phyloP scores from a whole-genome alignment of 23 tunicate genomes.

The Trididemnum nubilum region DNA sequence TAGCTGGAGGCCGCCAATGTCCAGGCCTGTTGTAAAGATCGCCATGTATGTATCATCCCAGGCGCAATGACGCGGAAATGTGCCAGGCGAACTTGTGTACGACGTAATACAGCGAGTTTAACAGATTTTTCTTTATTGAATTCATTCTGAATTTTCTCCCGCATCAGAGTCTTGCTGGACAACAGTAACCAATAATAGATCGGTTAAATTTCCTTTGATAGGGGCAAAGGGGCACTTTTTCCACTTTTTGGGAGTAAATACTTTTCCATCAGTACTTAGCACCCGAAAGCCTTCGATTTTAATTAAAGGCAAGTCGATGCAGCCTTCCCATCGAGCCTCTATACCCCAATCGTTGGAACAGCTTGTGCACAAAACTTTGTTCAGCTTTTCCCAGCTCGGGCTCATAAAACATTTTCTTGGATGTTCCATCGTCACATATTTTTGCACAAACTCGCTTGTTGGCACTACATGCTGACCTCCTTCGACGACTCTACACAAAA shows the following conservation, averaged over 20 bases:
- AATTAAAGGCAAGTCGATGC: constrained; percentile 28
- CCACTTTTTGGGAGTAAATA: constrained; percentile 20
- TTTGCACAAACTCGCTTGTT: constrained; percentile 15
- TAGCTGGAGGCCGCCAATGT: no score
- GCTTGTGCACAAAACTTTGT: constrained; percentile 26
- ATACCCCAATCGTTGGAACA: constrained; percentile 64
- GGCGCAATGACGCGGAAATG: no score
- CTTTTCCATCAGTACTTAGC: not conserved
- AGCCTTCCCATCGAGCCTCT: constrained; percentile 38
- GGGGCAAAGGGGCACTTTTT: constrained; percentile 15
- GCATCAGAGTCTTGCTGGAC: no score
- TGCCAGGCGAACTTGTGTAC: no score
- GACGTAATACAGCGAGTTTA: no score
- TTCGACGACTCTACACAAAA: not conserved
- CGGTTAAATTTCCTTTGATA: not conserved
- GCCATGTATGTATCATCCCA: no score
- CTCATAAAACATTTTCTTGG: constrained; percentile 7
- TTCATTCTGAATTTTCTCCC: no score
- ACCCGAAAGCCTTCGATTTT: constrained; percentile 36
- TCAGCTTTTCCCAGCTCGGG: constrained; percentile 31
- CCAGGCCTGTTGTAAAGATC: no score
- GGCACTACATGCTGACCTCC: not conserved
- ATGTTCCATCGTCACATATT: constrained; percentile 22
- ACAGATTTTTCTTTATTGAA: no score
- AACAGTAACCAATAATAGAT: not conserved